Evolutionary conservation across 2,888 invertebrate species (phyloP), one percentile per base, ranked within the genome.

Genomic region (Pollenia amentaria): DNA sequence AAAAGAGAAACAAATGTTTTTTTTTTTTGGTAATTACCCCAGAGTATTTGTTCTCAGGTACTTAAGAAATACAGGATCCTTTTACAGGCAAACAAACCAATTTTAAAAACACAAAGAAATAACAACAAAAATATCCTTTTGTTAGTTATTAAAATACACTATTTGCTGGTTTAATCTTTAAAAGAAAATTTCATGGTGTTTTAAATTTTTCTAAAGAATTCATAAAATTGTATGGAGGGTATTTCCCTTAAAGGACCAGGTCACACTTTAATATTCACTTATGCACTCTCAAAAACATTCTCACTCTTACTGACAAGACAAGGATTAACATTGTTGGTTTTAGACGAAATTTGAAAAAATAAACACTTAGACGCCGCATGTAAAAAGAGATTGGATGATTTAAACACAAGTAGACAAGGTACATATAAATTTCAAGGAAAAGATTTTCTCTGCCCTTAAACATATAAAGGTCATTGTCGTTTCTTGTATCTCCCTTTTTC

Each of bases 231-330:
- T 51, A 42, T 42, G 6, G 8, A 29, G 38, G 42, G 38, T 60
- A 73, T 21, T 70, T 57, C 51, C 70, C 21, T 72, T 38, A 67
- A 70, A 62, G 65, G 80, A 72, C 76, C 75, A 84, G 67, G 72
- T 85, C 84, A 79, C 75, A 62, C 69, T 72, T 80, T 72, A 65
- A 60, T 70, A 42, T 46, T 12, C 11, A 51, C 51, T 29, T 29
- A 60, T 12, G 57, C 4, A 16, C n/a, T 11, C 11, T 44, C 9
- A 12, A 11, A n/a, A 14, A 55, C 14, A 42, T 44, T 65, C 62
- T 40, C n/a, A 40, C n/a, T 51, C 42, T 6, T 29, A n/a, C 10
- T 2, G 8, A n/a, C 11, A 18, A 40, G 38, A 64, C 11, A 64
- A 1, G 12, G 55, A 46, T 29, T 11, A 29, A 29, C 29, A 55